Conservation (phyloP, 37 sponge, comb jelly and placozoan species). For the Ianthella basta region DNA sequence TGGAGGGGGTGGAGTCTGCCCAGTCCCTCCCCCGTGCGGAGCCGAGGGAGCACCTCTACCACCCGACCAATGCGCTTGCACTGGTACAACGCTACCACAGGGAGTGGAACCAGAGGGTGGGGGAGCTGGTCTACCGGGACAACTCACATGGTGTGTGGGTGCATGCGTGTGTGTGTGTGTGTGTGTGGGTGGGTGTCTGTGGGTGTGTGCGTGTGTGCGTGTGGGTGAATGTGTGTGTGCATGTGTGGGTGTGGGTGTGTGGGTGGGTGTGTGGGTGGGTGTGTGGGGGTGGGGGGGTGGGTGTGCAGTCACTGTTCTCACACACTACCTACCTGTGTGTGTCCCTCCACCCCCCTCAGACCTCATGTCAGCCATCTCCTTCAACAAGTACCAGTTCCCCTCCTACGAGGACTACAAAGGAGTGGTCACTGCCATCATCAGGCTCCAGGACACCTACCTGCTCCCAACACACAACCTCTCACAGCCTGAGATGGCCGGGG, state of each 20-base stretch:
- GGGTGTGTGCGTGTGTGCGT: too few relatives aligned
- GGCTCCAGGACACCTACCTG: constrained; percentile 82
- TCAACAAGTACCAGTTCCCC: constrained; percentile 74
- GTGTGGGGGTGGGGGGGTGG: too few relatives aligned
- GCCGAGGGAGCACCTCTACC: constrained; percentile 50
- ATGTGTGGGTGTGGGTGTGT: too few relatives aligned
- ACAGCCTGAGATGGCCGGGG: constrained; percentile 1
- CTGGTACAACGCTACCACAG: constrained; percentile 67
- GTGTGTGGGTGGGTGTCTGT: too few relatives aligned
- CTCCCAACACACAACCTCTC: constrained; percentile 22
- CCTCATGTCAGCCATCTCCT: constrained; percentile 75
- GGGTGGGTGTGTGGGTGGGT: too few relatives aligned
- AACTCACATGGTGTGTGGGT: constrained; percentile 61
- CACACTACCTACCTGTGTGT: too few relatives aligned
- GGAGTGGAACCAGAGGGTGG: constrained; percentile 21
- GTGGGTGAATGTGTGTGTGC: too few relatives aligned
- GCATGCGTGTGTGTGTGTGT: too few relatives aligned
- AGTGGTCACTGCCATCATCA: constrained; percentile 67
- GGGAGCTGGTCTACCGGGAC: constrained; percentile 71
- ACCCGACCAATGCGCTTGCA: constrained; percentile 79
- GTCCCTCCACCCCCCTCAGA: constrained; percentile 25
- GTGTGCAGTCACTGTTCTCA: too few relatives aligned
- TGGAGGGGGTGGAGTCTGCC: constrained; percentile 42
- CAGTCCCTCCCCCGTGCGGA: constrained; percentile 21
- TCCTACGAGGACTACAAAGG: constrained; percentile 76